Percentiles rank a stretch among this genome's conserved stretches.
These are phyloP conservation scores for Andrena marginata DNA, from an alignment of 2,888 invertebrate species.

Conservation along the genomic window DNA sequence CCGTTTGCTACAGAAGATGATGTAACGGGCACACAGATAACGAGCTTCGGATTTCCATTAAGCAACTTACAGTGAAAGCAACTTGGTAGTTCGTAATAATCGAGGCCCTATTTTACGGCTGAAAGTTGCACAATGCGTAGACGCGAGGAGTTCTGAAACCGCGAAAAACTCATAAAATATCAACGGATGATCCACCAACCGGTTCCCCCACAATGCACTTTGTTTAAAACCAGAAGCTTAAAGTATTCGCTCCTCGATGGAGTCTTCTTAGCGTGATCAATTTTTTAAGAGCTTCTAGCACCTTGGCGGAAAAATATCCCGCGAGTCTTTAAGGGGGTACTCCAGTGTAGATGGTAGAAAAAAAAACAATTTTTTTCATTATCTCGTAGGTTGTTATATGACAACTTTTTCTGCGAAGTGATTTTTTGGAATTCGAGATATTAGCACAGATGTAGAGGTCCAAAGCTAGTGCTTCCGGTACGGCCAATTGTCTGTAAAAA, in stretches of 20 bases:
- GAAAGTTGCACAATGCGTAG: conserved; percentile 4
- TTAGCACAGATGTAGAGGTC: no score
- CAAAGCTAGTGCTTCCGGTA: no score
- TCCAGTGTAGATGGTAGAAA: no score
- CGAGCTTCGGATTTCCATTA: conserved; percentile 15
- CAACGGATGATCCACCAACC: conserved; percentile 2
- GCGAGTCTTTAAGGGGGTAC: not conserved
- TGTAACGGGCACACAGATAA: not conserved
- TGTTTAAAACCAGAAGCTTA: conserved; percentile 9
- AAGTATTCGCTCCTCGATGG: conserved; percentile 4
- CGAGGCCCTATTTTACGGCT: conserved; percentile 11
- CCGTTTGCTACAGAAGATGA: no score
- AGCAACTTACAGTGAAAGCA: conserved; percentile 3
- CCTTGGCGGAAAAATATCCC: not conserved
- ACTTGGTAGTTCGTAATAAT: conserved; percentile 23
- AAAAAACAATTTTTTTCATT: no score
- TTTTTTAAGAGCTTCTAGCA: conserved; percentile 4
- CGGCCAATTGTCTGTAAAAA: no score
- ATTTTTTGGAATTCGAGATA: no score
- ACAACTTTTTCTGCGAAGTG: no score
- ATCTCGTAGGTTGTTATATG: no score
- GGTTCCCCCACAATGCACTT: conserved; percentile 5
- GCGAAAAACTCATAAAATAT: conserved; percentile 14
- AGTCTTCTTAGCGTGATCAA: not conserved
- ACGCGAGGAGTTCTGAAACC: conserved; percentile 10